A percentile compares a stretch with the other conserved stretches of the same genome.
phyloP scores from a whole-genome alignment of 2,113 vertebrate species.

The Polypterus senegalus region DNA sequence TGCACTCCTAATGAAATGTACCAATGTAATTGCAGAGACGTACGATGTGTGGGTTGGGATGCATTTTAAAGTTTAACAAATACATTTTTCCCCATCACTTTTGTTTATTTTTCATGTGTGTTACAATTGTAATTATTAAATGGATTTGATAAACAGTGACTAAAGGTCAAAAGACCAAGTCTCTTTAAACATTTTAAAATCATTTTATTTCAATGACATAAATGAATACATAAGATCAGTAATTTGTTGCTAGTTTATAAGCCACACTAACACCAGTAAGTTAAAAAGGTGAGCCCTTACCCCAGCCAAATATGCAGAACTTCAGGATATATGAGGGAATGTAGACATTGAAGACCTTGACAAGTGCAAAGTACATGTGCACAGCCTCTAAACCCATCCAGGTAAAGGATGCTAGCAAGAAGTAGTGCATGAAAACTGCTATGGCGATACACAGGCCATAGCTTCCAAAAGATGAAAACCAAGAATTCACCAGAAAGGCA shows the following conservation, averaged over 20 bases:
- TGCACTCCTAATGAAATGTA: too few relatives aligned
- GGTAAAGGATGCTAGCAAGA: slow-evolving; percentile 66
- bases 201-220: background rate
- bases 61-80: too few relatives aligned
- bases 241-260: background rate
- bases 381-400: slow-evolving; percentile 82
- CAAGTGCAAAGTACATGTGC: slow-evolving; percentile 72
- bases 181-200: background rate
- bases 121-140: too few relatives aligned
- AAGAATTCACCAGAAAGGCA: slow-evolving; percentile 62
- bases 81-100: too few relatives aligned
- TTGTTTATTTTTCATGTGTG: too few relatives aligned
- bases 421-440: slow-evolving; percentile 62
- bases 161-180: too few relatives aligned
- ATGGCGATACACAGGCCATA: slow-evolving; percentile 50
- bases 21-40: too few relatives aligned
- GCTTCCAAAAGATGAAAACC: slow-evolving; percentile 55
- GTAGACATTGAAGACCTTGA: slow-evolving; percentile 83
- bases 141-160: too few relatives aligned
- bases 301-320: slow-evolving; percentile 69
- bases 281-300: slow-evolving; percentile 42
- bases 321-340: slow-evolving; percentile 70
- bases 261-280: background rate
- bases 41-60: too few relatives aligned
- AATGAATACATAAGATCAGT: background rate